These are phyloP conservation scores for Drosophila repletoides DNA, from an alignment of 1,140 invertebrate genomes.

Conservation along the genomic window DNA sequence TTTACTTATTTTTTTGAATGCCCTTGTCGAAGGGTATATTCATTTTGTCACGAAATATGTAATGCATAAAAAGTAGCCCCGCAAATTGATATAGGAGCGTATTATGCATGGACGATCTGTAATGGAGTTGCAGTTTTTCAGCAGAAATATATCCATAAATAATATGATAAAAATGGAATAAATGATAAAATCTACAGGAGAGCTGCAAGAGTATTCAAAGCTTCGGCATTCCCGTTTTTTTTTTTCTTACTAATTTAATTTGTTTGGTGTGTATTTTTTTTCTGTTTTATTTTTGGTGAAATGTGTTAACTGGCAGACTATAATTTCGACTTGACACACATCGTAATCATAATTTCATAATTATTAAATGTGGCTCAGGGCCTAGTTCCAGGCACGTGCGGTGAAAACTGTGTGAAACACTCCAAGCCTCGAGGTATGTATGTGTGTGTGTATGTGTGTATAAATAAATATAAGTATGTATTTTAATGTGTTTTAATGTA, in stretches of 20 bases:
- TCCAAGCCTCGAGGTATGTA: slow-evolving; percentile 24
- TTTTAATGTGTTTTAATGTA: neutral
- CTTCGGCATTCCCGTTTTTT: too few relatives aligned
- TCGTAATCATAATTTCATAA: slow-evolving; percentile 69
- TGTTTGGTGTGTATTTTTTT: slow-evolving; percentile 23
- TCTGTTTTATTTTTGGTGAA: slow-evolving; percentile 34
- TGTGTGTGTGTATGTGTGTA: neutral
- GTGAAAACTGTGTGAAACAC: slow-evolving; percentile 42
- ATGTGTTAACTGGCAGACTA: slow-evolving; percentile 65
- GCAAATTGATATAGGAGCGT: too few relatives aligned
- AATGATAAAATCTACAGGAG: too few relatives aligned
- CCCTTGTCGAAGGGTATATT: too few relatives aligned
- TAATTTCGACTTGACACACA: slow-evolving; percentile 69
- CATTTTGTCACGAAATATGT: too few relatives aligned
- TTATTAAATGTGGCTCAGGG: slow-evolving; percentile 61
- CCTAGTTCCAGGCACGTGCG: slow-evolving; percentile 49
- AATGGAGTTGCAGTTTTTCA: too few relatives aligned
- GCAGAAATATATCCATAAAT: too few relatives aligned
- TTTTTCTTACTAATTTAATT: slow-evolving; percentile 36
- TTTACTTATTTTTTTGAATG: slow-evolving; percentile 31
- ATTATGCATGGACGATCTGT: too few relatives aligned
- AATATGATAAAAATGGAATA: too few relatives aligned
- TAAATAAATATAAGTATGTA: slow-evolving; percentile 5
- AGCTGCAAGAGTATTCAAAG: too few relatives aligned
- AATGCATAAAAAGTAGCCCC: too few relatives aligned